A percentile compares a stretch with the other conserved stretches of the same genome.
These are phyloP conservation scores for Psittacula cyanocephala DNA, from an alignment of 2,113 vertebrate species.

Conservation along the genomic window DNA sequence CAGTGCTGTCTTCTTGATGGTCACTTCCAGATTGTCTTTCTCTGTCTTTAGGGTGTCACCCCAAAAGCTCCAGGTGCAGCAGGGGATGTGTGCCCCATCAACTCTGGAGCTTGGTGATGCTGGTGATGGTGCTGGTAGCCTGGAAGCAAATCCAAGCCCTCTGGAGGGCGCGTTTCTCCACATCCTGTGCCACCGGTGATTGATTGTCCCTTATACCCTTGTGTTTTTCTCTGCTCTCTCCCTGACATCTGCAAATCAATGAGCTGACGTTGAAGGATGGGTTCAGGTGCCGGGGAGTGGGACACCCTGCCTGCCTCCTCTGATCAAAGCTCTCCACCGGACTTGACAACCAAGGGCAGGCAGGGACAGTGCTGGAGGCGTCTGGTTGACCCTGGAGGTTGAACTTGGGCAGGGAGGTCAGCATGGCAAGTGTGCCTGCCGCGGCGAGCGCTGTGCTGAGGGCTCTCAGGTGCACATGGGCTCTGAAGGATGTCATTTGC, in stretches of 20 bases:
- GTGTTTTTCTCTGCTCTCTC: background rate
- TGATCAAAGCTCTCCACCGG: conserved; percentile 5
- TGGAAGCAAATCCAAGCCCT: background rate
- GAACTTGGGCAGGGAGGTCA: background rate
- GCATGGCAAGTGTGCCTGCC: background rate
- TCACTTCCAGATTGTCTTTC: background rate
- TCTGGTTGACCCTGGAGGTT: conserved; percentile 38
- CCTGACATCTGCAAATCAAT: conserved; percentile 59
- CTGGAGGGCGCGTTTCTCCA: conserved; percentile 31
- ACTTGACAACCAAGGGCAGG: conserved; percentile 63
- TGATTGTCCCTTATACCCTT: background rate
- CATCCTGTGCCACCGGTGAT: background rate
- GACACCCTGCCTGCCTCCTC: background rate
- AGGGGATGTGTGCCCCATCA: fast-evolving
- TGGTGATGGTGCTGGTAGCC: background rate
- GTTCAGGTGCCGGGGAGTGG: background rate
- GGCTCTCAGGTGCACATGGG: background rate
- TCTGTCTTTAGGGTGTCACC: fast-evolving
- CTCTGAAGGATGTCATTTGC: background rate
- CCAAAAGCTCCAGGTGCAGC: background rate
- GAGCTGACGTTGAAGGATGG: conserved; percentile 81
- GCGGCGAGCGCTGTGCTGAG: fast-evolving
- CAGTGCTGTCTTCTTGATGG: fast-evolving
- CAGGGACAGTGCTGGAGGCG: background rate
- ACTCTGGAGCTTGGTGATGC: background rate